Conservation (phyloP, 2,113 vertebrate species). For the Meleagris gallopavo region DNA sequence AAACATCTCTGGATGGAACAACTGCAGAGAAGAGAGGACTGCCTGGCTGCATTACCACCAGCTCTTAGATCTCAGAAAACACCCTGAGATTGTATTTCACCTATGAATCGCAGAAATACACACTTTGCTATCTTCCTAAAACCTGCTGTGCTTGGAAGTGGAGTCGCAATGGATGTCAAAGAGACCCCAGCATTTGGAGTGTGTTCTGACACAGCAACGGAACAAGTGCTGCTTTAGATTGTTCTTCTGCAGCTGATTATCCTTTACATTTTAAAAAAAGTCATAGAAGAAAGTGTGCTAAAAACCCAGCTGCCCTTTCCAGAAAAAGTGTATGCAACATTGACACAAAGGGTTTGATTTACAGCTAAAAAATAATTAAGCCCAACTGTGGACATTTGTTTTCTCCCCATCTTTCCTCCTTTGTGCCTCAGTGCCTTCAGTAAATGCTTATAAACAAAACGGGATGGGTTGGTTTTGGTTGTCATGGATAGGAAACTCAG, state of each 20-base stretch:
- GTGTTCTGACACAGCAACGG: background rate
- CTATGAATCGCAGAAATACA: background rate
- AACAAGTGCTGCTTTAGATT: background rate
- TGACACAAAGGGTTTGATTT: background rate
- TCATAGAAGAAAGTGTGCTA: background rate
- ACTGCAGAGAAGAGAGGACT: no score
- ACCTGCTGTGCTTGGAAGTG: background rate
- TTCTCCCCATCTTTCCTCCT: background rate
- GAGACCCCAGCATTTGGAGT: background rate
- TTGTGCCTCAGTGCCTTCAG: background rate
- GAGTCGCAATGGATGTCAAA: background rate
- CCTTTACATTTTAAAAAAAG: background rate
- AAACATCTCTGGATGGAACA: background rate
- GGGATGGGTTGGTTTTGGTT: background rate
- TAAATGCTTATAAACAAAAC: background rate
- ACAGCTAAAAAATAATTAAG: background rate
- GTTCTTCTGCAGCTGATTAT: background rate
- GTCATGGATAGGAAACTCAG: background rate
- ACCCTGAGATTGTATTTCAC: background rate
- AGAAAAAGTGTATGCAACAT: accelerated
- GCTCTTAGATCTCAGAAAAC: background rate
- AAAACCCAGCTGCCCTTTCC: background rate
- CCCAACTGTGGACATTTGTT: background rate
- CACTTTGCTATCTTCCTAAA: no score
- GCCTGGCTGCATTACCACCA: background rate